A percentile compares a stretch with the other conserved stretches of the same genome.
Evolutionary conservation across 1,140 invertebrate genomes (phyloP).

Genomic region (Neoseiulus cucumeris): DNA sequence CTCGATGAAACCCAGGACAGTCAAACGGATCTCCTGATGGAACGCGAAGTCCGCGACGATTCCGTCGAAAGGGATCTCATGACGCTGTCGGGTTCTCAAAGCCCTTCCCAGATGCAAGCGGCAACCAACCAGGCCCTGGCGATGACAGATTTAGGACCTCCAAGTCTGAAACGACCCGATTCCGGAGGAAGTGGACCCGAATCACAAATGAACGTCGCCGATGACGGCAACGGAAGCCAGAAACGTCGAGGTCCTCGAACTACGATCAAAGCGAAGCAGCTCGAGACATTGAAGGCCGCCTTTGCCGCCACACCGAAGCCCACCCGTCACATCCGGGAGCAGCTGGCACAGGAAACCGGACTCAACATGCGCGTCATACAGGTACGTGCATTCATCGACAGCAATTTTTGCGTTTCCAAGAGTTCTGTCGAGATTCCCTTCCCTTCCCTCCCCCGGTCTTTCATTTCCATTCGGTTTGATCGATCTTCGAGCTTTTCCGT

Average conservation of each 20-base stretch:
- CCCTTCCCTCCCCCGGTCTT: no score
- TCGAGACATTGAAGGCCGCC: slow-evolving; percentile 86
- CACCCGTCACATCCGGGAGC: slow-evolving; percentile 92
- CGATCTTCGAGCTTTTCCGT: no score
- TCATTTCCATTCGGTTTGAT: no score
- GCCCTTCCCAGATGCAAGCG: slow-evolving; percentile 11
- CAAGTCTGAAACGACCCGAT: slow-evolving; percentile 12
- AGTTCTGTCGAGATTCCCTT: no score
- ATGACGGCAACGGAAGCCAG: slow-evolving; percentile 64
- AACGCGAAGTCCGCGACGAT: slow-evolving; percentile 11
- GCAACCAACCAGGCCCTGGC: neutral
- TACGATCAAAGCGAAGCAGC: slow-evolving; percentile 95
- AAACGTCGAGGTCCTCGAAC: slow-evolving; percentile 88
- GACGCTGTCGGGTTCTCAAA: slow-evolving; percentile 2
- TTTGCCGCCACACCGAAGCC: slow-evolving; percentile 97
- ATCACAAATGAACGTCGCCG: slow-evolving; percentile 29
- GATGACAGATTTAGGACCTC: neutral
- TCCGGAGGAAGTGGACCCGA: slow-evolving; percentile 21
- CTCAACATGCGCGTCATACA: slow-evolving; percentile 99
- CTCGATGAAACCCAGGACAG: slow-evolving; percentile 16
- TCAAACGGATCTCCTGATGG: neutral
- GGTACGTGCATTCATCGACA: slow-evolving; percentile 44
- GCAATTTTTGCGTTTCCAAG: no score
- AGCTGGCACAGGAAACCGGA: slow-evolving; percentile 94
- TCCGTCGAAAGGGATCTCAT: slow-evolving; percentile 16